phyloP scores from a whole-genome alignment of 2,113 vertebrate genomes.

The Apteryx mantelli region DNA sequence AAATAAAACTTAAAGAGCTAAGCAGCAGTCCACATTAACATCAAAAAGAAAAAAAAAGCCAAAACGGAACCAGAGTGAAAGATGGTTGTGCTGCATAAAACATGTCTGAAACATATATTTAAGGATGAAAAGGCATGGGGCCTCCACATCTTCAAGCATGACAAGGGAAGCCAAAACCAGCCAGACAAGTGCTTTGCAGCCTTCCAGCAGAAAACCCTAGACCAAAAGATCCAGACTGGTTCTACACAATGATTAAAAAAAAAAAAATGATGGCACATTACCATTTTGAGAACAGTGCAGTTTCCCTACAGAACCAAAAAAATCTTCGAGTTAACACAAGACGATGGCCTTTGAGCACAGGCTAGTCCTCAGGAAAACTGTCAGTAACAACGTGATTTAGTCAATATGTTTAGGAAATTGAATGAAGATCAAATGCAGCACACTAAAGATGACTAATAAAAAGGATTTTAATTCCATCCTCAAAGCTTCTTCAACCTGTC shows the following conservation, averaged over 20 bases:
- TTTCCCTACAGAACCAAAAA: not conserved
- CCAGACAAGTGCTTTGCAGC: not conserved
- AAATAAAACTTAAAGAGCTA: not conserved
- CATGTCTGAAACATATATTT: not conserved
- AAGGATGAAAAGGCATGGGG: not conserved
- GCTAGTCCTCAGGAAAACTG: not conserved
- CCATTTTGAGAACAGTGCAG: not conserved
- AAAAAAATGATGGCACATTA: not conserved
- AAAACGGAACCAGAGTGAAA: not conserved
- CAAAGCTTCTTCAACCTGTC: slow-evolving; percentile 14
- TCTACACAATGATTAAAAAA: not conserved
- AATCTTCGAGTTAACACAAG: not conserved
- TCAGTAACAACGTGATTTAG: not conserved
- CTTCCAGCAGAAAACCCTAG: not conserved
- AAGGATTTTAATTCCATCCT: slow-evolving; percentile 20
- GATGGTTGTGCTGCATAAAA: not conserved
- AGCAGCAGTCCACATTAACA: not conserved
- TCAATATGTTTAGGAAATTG: not conserved
- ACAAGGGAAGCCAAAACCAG: not conserved
- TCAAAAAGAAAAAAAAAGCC: not conserved
- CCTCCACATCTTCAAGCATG: not conserved
- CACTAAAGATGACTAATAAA: not conserved
- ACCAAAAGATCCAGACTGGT: not conserved
- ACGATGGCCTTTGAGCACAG: not conserved
- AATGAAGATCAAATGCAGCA: slow-evolving; percentile 17